These are phyloP conservation scores for Dysmachus trigonus DNA, from an alignment of 2,888 invertebrate genomes.

Conservation along the genomic window DNA sequence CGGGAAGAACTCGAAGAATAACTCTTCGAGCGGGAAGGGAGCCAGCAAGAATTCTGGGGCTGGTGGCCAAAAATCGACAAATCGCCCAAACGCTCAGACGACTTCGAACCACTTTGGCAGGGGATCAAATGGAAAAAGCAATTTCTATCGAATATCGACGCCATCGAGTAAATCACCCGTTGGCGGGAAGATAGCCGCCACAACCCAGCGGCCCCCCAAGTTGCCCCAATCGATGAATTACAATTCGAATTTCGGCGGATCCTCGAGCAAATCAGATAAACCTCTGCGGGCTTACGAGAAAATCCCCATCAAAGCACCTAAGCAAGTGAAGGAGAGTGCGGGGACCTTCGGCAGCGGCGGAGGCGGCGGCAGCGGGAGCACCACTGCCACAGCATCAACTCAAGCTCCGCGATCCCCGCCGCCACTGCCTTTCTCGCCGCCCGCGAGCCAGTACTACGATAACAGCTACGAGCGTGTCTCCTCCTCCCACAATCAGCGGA, in stretches of 20 bases:
- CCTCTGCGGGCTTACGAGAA: constrained; percentile 53
- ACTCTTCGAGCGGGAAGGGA: constrained; percentile 51
- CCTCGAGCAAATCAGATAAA: constrained; percentile 37
- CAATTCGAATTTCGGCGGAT: constrained; percentile 34
- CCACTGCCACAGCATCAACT: constrained; percentile 28
- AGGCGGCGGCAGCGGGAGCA: background rate
- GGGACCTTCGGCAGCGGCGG: background rate
- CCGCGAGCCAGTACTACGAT: constrained; percentile 37
- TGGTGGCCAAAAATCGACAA: constrained; percentile 48
- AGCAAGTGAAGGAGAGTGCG: constrained; percentile 62
- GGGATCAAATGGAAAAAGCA: constrained; percentile 55
- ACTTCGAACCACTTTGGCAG: constrained; percentile 13
- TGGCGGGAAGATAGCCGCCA: constrained; percentile 16
- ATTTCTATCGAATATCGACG: constrained; percentile 60
- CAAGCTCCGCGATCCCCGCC: constrained; percentile 32
- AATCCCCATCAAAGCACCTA: constrained; percentile 61
- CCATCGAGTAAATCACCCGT: constrained; percentile 50
- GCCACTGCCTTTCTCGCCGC: background rate
- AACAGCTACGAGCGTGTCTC: constrained; percentile 29
- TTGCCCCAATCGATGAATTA: constrained; percentile 42
- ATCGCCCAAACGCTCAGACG: constrained; percentile 31
- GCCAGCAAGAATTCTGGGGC: constrained; percentile 53
- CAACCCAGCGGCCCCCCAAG: constrained; percentile 45
- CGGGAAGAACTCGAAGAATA: constrained; percentile 50
- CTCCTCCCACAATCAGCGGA: constrained; percentile 64